Conservation (phyloP, 1,140 invertebrate species). For the Aphaenogaster rudis region DNA sequence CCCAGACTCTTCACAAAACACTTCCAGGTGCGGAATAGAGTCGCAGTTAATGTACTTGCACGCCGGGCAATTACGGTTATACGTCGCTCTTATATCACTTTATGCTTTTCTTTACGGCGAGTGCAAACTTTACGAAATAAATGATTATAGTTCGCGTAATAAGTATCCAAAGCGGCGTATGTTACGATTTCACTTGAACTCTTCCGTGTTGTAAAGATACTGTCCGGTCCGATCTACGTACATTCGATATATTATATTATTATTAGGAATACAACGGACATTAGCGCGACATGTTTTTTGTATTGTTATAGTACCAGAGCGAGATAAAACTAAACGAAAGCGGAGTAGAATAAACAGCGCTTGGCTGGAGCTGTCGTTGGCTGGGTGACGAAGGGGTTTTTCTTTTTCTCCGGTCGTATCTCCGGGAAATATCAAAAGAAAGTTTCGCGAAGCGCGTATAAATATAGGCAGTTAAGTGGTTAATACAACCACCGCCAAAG, state of each 20-base stretch:
- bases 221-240: not conserved
- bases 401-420: conserved; percentile 32
- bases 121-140: conserved; percentile 57
- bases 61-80: conserved; percentile 13
- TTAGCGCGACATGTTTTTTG: not conserved
- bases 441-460: conserved; percentile 53
- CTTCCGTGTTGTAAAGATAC: conserved; percentile 41
- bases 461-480: conserved; percentile 46
- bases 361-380: not conserved
- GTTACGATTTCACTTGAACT: conserved; percentile 41
- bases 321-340: conserved; percentile 2
- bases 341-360: not conserved
- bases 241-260: not conserved
- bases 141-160: conserved; percentile 50
- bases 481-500: conserved; percentile 32
- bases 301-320: not conserved
- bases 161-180: conserved; percentile 19
- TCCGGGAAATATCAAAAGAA: conserved; percentile 54
- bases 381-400: conserved; percentile 21
- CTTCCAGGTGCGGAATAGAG: not conserved
- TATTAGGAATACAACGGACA: conserved; percentile 1
- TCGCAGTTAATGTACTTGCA: conserved; percentile 5
- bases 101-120: conserved; percentile 49
- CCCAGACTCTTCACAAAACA: not conserved
- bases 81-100: conserved; percentile 53